Evolutionary conservation across 1,140 invertebrate species (phyloP).

Genomic region (Cephus cinctus): DNA sequence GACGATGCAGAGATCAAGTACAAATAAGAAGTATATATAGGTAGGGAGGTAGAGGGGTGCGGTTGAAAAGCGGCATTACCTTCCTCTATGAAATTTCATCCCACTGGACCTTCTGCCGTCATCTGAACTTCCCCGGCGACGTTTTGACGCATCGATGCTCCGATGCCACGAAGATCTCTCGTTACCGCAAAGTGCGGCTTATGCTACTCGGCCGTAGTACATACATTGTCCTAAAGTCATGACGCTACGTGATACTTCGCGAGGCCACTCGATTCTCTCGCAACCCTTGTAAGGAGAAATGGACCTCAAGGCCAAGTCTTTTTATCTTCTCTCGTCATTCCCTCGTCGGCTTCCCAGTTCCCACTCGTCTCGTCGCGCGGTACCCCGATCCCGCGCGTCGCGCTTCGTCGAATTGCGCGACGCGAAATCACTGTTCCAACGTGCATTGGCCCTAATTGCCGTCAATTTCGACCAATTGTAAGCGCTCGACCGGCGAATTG

Average conservation of each 20-base stretch:
- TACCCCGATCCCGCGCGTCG: slow-evolving; percentile 9
- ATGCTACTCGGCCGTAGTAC: slow-evolving; percentile 5
- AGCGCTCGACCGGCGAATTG: slow-evolving; percentile 12
- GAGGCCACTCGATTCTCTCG: too few relatives aligned
- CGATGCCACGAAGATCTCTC: slow-evolving; percentile 7
- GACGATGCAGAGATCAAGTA: too few relatives aligned
- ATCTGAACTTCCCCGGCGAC: slow-evolving; percentile 1
- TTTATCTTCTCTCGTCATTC: slow-evolving; percentile 12
- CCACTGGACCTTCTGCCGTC: slow-evolving; percentile 6
- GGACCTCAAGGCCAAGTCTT: slow-evolving; percentile 31
- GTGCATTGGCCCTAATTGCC: slow-evolving; percentile 40
- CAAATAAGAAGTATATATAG: too few relatives aligned
- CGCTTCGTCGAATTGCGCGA: slow-evolving; percentile 17
- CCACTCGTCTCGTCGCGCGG: slow-evolving; percentile 8
- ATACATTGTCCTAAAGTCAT: too few relatives aligned
- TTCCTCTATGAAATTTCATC: too few relatives aligned
- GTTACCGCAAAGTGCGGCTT: slow-evolving; percentile 2
- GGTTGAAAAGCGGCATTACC: too few relatives aligned
- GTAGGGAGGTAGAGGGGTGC: too few relatives aligned
- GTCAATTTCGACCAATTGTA: slow-evolving; percentile 49
- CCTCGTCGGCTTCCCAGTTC: slow-evolving; percentile 8
- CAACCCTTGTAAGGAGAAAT: slow-evolving; percentile 37
- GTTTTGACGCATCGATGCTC: not conserved
- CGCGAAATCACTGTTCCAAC: slow-evolving; percentile 40
- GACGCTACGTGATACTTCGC: too few relatives aligned